Base-by-base conservation (phyloP, 2,797 vertebrate species). In the Acanthurus leucopareius region DNA sequence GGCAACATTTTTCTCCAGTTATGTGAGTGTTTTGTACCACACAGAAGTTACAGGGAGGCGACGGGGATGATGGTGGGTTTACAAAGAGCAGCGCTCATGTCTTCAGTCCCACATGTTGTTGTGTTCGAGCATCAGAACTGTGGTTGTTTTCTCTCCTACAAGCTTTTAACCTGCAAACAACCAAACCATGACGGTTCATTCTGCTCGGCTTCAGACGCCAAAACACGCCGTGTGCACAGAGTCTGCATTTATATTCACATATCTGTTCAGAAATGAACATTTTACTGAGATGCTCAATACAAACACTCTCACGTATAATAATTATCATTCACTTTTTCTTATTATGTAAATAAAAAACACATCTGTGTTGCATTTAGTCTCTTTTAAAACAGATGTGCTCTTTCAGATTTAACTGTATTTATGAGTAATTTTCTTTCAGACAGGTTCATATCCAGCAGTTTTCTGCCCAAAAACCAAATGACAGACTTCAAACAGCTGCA, bases 401-500 rank as follows among this genome's bases (percentile, higher is more conserved):
- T 54, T 54, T 54, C 3, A 35, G 3, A 54, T 44, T 9, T 45
- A 8, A 4, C 3, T 20, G 14, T 25, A 38, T 16, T 11, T 1
- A n/a, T 28, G 7, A 13, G n/a, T 56, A 6, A 14, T 17, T n/a
- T 42, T 47, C 32, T 54, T 4, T 14, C 10, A 14, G 13, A 48
- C 20, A 1, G 5, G 4, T 1, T 35, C 44, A 13, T 15, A 22
- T 51, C 40, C 42, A 48, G 52, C 57, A 51, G n/a, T 4, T 38
- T 45, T 47, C 10, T 0, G 2, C n/a, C n/a, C 2, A 54, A 28
- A 62, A 10, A 47, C 7, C 14, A 42, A 61, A 14, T 47, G 17
- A 9, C 5, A 0, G 11, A 51, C 22, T 44, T 71, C 15, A 66
- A 48, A 51, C 67, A 67, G 73, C 67, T 68, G 58, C 54, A 59